Conservation (phyloP, 2,888 invertebrate genomes). For the Nephrocerus scutellatus region DNA sequence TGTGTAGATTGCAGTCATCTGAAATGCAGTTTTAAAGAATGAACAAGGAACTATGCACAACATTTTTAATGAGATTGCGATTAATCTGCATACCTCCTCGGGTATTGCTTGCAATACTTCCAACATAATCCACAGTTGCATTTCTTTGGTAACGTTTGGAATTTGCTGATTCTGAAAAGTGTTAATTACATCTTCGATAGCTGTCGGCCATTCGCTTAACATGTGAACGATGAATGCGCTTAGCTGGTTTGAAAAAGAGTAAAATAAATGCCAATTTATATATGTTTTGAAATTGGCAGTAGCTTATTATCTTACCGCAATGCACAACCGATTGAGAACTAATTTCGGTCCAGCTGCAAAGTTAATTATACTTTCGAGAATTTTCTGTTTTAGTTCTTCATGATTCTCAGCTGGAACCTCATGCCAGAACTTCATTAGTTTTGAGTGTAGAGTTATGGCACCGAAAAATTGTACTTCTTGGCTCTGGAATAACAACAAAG, state of each 20-base stretch:
- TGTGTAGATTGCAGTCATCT: slow-evolving; percentile 43
- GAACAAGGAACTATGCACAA: too few species aligned
- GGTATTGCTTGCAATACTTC: slow-evolving; percentile 82
- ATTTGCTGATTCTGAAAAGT: slow-evolving; percentile 56
- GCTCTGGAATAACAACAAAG: slow-evolving; percentile 52
- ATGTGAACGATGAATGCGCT: slow-evolving; percentile 75
- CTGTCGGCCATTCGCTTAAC: slow-evolving; percentile 52
- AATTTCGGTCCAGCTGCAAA: slow-evolving; percentile 78
- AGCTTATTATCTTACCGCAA: slow-evolving; percentile 56
- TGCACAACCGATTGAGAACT: slow-evolving; percentile 77
- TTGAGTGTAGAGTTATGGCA: slow-evolving; percentile 81
- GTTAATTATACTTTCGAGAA: slow-evolving; percentile 68
- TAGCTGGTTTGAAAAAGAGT: too few species aligned
- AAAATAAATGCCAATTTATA: background rate
- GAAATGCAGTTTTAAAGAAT: background rate
- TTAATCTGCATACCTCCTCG: slow-evolving; percentile 61
- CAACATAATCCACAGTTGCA: slow-evolving; percentile 62
- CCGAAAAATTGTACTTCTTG: slow-evolving; percentile 92
- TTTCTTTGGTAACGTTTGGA: slow-evolving; percentile 55
- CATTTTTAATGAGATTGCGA: slow-evolving; percentile 7
- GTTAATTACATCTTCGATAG: slow-evolving; percentile 67
- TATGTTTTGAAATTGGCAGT: slow-evolving; percentile 1
- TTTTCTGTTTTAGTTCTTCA: slow-evolving; percentile 66
- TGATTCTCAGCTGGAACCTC: slow-evolving; percentile 78
- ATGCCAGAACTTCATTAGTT: slow-evolving; percentile 79